Conservation (phyloP, 2,797 vertebrate genomes). For the Bufotes viridis region DNA sequence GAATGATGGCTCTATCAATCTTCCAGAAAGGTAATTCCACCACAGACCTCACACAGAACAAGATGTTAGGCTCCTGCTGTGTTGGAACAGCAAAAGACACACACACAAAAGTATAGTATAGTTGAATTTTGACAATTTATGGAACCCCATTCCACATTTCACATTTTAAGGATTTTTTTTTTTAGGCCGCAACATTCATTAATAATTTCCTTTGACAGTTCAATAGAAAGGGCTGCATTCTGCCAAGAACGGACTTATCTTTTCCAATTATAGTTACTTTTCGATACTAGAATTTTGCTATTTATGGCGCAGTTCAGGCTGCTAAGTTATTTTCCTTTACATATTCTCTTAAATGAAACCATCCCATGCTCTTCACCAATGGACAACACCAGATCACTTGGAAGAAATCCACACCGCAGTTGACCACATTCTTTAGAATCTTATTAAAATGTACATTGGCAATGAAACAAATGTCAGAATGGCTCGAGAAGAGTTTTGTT, state of each 20-base stretch:
- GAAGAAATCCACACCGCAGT: too few species aligned
- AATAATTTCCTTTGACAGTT: slow-evolving; percentile 59
- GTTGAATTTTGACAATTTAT: slow-evolving; percentile 95
- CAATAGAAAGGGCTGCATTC: slow-evolving; percentile 45
- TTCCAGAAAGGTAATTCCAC: slow-evolving; percentile 91
- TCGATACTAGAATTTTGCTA: slow-evolving; percentile 35
- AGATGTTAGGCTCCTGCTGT: slow-evolving; percentile 85
- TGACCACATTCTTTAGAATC: too few species aligned
- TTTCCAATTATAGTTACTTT: slow-evolving; percentile 55
- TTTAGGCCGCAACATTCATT: slow-evolving; percentile 54
- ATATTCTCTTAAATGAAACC: slow-evolving; percentile 30
- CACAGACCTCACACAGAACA: slow-evolving; percentile 96
- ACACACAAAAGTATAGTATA: slow-evolving; percentile 82
- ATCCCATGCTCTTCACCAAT: slow-evolving; percentile 13
- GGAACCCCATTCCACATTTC: slow-evolving; percentile 81
- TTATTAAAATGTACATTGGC: too few species aligned
- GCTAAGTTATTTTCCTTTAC: slow-evolving; percentile 34
- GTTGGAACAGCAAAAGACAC: slow-evolving; percentile 74
- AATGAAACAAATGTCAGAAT: too few species aligned
- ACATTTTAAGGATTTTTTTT: slow-evolving; percentile 47
- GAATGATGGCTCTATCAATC: slow-evolving; percentile 92
- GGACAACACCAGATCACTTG: too few species aligned
- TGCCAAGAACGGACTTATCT: slow-evolving; percentile 58
- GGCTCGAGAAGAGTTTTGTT: too few species aligned
- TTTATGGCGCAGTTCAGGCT: slow-evolving; percentile 32